Base-by-base conservation (phyloP, 2,888 invertebrate genomes). In the Drosophila suboccidentalis region DNA sequence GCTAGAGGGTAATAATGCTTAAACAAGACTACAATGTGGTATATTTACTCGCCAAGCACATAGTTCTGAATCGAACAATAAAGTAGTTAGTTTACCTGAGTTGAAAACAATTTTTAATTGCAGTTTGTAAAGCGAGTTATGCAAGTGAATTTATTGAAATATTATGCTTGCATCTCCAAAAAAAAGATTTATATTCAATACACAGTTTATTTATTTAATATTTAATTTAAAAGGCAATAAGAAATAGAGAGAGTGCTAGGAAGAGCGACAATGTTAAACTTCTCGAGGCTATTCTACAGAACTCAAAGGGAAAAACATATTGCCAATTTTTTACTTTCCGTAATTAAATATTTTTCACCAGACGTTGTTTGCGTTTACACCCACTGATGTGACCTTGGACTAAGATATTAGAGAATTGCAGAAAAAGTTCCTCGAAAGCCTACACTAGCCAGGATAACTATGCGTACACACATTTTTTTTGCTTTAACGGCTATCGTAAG, bases 1-100 rank as follows among this genome's bases (percentile, higher is more conserved):
- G 38, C 67, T 58, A 43, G 22, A 53, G 15, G 47, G 34, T 39
- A 61, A 71, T 73, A 68, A 68, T 64, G 41, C 58, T 58, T 17
- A 43, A 76, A 76, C 49, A 61, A 67, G 67, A 67, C 60, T 64
- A 75, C 66, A 67, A 76, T 61, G 74, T 55, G 46, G 19, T 17
- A 10, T 75, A 55, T 75, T 76, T 76, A 58, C 75, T 54, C 57
- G 29, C 15, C 11, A 19, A 38, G 46, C 46, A 57, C n/a, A 36
- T 5, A 15, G 26, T n/a, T 1, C 6, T 8, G 29, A 10, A 26
- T 29, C 17, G 36, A 17, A 44, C 50, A 68, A 68, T 68, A 72
- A 62, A 64, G 58, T 47, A 60, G 46, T 75, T 54, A 46, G 46
- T 38, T 51, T 15, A 26, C n/a, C 39, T 51, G 59, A 57, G 55